Percentiles rank a stretch among this genome's conserved stretches.
Conservation (phyloP, 2,888 invertebrate species). For the Sisyra terminalis region DNA sequence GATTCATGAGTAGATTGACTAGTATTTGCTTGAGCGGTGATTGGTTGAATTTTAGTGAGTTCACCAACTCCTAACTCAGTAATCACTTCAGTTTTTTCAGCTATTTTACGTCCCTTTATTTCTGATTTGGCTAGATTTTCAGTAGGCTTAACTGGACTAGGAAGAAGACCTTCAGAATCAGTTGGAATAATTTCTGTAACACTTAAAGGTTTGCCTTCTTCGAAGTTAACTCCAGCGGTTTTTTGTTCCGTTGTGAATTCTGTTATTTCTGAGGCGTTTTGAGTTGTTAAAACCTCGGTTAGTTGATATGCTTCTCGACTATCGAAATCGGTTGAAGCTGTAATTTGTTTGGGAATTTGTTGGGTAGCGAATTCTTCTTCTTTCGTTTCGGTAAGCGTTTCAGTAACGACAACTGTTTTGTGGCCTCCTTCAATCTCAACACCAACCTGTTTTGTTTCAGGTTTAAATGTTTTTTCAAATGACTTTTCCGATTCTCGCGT, state of each 20-base stretch:
- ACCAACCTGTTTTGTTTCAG: slow-evolving; percentile 18
- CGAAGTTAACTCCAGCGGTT: slow-evolving; percentile 16
- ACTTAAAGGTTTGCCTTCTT: slow-evolving; percentile 13
- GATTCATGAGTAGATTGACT: slow-evolving; percentile 17
- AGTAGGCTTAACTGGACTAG: slow-evolving; percentile 13
- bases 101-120: slow-evolving; percentile 15
- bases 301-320: slow-evolving; percentile 16
- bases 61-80: slow-evolving; percentile 16
- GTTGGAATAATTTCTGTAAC: slow-evolving; percentile 16
- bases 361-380: slow-evolving; percentile 11
- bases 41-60: slow-evolving; percentile 13
- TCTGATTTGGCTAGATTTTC: slow-evolving; percentile 15
- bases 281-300: slow-evolving; percentile 15
- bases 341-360: slow-evolving; percentile 11
- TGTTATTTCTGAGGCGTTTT: slow-evolving; percentile 1
- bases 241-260: slow-evolving; percentile 7
- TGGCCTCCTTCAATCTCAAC: slow-evolving; percentile 8
- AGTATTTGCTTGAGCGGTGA: slow-evolving; percentile 3
- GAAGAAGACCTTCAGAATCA: slow-evolving; percentile 16
- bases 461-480: slow-evolving; percentile 11
- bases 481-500: slow-evolving; percentile 6
- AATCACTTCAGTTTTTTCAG: slow-evolving; percentile 12
- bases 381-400: slow-evolving; percentile 15
- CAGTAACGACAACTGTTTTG: slow-evolving; percentile 12
- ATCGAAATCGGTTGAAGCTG: slow-evolving; percentile 13